Evolutionary conservation across 23 tunicate genomes (phyloP), one percentile per base, ranked within the genome.

Genomic region (Trididemnum nubilum): DNA sequence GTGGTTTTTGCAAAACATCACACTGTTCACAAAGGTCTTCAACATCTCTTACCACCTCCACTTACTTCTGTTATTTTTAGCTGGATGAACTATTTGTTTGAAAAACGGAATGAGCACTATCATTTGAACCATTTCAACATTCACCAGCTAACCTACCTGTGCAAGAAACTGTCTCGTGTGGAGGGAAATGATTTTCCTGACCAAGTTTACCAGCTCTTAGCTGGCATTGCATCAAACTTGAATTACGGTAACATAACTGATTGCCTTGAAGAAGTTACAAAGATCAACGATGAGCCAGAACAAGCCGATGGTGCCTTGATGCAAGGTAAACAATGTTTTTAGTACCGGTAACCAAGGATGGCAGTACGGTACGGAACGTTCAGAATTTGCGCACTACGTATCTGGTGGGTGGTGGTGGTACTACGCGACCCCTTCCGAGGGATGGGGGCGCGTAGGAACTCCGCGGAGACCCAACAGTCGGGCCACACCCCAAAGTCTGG

Each of bases 71-170:
- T n/a, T n/a, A n/a, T n/a, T n/a, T n/a, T 69, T 30, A 88, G 92
- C 61, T 88, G 92, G 92, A 82, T 37, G 0, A 37, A 66, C 0
- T 67, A 88, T 76, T 37, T 88, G 44, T 33, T 29, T 50, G 73
- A 51, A 1, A 81, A 88, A 76, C 78, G 92, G 0, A 28, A 22
- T 22, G 51, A 88, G 65, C 67, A 65, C 49, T 88, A 88, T 54
- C 87, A 88, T 82, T 37, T 89, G 54, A 89, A 89, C 60, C 89
- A 89, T 49, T 89, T 52, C 80, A 89, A 79, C 77, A 77, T 89
- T 12, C 81, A 83, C 34, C 94, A 89, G 63, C 33, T 84, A 32
- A 84, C 85, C 0, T 89, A 89, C 65, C 82, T 89, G 0, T 89
- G 94, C 79, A 50, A 78, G 38, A 34, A 89, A 71, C 75, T 89